Base-by-base conservation (phyloP, 37 sponge, comb jelly and placozoan species). In the Ianthella basta region DNA sequence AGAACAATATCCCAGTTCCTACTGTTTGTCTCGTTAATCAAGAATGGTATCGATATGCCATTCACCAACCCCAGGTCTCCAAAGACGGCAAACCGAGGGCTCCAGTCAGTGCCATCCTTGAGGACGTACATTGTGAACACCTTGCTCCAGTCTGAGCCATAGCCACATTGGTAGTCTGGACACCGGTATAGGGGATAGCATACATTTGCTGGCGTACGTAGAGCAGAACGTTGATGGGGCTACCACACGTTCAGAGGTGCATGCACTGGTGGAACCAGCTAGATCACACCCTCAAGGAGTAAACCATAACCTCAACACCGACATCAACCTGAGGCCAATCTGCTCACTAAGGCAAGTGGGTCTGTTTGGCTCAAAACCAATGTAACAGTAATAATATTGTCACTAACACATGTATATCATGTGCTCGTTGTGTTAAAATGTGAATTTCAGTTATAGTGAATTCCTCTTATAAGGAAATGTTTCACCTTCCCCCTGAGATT, bases 51-150 rank as follows among this genome's bases (percentile, higher is more conserved):
- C 14, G 55, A 56, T n/a, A 21, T 34, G 20, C 64, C 66, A 78
- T 55, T 56, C 38, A 34, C n/a, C 15, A 30, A 73, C 15, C 86
- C 86, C 79, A 85, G 15, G 29, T 85, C 86, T 59, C 86, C 86
- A 85, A 37, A 85, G 4, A 85, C 54, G 24, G 56, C 80, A 39
- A 85, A 74, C 34, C 55, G 79, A 12, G 85, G 85, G 35, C 59
- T 59, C 85, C 85, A 84, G 36, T 84, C n/a, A 24, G 67, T 34
- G 38, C 66, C 82, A 24, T 82, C 44, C 21, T 82, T 65, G 37
- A 82, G 66, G 27, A 65, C 61, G 21, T 30, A 34, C 38, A 82
- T 54, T 24, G 82, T 82, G 67, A 59, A 82, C 14, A 60, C 65
- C 41, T 82, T 82, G 65, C 82, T 82, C 82, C 82, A 82, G 25